phyloP scores from a whole-genome alignment of 2,888 invertebrate genomes.

The Achlya flavicornis region DNA sequence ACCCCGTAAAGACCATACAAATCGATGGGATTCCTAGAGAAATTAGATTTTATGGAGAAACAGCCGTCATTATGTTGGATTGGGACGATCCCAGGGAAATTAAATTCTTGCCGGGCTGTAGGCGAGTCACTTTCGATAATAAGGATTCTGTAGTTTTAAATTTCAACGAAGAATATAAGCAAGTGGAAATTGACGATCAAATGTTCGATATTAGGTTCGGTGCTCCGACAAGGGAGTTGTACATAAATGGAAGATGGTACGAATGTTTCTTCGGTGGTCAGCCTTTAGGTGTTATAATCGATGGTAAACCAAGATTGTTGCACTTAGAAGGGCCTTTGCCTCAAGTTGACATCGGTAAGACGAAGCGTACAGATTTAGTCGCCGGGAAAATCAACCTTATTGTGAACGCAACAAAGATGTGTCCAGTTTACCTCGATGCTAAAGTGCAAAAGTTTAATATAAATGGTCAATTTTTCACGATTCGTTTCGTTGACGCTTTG shows the following conservation, averaged over 20 bases:
- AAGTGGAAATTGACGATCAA: slow-evolving; percentile 89
- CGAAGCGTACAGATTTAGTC: slow-evolving; percentile 90
- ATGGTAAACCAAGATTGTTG: slow-evolving; percentile 89
- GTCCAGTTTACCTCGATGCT: slow-evolving; percentile 92
- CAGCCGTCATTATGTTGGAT: slow-evolving; percentile 92
- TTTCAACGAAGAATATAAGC: slow-evolving; percentile 88
- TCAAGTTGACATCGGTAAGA: slow-evolving; percentile 94
- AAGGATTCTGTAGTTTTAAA: slow-evolving; percentile 86
- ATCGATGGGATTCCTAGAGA: slow-evolving; percentile 92
- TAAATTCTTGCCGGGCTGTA: slow-evolving; percentile 91
- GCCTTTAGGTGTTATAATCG: slow-evolving; percentile 91
- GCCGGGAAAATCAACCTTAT: slow-evolving; percentile 93
- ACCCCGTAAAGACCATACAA: slow-evolving; percentile 90
- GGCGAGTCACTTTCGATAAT: slow-evolving; percentile 90
- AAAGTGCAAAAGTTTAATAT: slow-evolving; percentile 91
- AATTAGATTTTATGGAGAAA: slow-evolving; percentile 93
- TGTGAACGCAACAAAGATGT: slow-evolving; percentile 90
- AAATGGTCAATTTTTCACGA: slow-evolving; percentile 87
- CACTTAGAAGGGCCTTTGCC: slow-evolving; percentile 96
- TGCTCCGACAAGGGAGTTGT: slow-evolving; percentile 95
- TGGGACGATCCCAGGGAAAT: slow-evolving; percentile 94
- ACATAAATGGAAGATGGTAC: slow-evolving; percentile 94
- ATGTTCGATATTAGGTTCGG: slow-evolving; percentile 93
- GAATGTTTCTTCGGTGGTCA: slow-evolving; percentile 97
- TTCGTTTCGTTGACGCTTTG: slow-evolving; percentile 92